These are phyloP conservation scores for Lepidochrysops patricia DNA, from an alignment of 2,888 invertebrate genomes.

Conservation along the genomic window DNA sequence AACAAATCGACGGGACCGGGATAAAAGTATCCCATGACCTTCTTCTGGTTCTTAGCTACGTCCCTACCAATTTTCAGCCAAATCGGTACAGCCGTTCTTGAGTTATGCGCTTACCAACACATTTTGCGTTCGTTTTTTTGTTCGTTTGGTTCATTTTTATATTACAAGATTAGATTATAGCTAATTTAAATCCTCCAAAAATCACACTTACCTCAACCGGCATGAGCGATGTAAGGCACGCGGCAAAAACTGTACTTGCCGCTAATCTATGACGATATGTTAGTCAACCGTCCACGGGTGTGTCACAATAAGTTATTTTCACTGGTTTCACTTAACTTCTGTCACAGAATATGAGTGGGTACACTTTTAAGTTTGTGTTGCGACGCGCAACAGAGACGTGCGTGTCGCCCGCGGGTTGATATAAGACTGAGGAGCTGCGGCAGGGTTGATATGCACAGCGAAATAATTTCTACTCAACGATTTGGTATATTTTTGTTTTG, in stretches of 20 bases:
- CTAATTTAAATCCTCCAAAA: slow-evolving; percentile 28
- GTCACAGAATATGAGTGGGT: slow-evolving; percentile 59
- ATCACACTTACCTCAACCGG: slow-evolving; percentile 57
- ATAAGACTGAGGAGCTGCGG: slow-evolving; percentile 25
- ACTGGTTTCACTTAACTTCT: slow-evolving; percentile 58
- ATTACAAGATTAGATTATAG: too few species aligned
- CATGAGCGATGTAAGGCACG: slow-evolving; percentile 24
- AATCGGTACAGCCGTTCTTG: too few species aligned
- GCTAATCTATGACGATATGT: neutral
- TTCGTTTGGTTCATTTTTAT: too few species aligned
- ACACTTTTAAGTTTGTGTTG: slow-evolving; percentile 35
- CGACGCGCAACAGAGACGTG: slow-evolving; percentile 40
- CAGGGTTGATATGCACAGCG: neutral
- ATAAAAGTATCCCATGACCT: too few species aligned
- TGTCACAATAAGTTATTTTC: slow-evolving; percentile 10
- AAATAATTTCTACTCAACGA: neutral
- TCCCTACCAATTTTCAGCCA: too few species aligned
- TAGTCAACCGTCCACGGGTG: neutral
- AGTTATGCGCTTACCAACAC: too few species aligned
- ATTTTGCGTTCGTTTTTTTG: too few species aligned
- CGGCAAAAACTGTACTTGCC: slow-evolving; percentile 16
- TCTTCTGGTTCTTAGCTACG: too few species aligned
- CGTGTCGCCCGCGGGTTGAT: slow-evolving; percentile 34
- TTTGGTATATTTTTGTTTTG: neutral
- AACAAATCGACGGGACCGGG: too few species aligned